phyloP scores from a whole-genome alignment of 2,113 vertebrate genomes.

The Drymodes brunneopygia region DNA sequence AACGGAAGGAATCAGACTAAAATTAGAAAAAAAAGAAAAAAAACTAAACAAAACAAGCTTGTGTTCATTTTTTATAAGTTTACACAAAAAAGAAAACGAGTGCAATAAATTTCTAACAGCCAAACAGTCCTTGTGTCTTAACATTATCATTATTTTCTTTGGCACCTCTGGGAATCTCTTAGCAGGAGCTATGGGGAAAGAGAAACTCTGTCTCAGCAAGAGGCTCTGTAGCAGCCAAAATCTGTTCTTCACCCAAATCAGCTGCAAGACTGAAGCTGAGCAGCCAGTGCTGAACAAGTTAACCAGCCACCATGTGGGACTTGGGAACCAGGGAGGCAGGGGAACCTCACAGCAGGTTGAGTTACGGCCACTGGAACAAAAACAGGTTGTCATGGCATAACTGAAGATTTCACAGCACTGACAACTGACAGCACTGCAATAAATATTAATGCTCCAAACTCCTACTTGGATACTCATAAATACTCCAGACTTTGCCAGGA shows the following conservation, averaged over 20 bases:
- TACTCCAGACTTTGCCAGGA: background rate
- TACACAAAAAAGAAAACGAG: background rate
- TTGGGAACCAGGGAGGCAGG: background rate
- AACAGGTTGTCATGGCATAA: background rate
- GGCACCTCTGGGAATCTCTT: constrained; percentile 21
- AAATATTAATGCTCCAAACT: constrained; percentile 7
- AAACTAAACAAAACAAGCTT: background rate
- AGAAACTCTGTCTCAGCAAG: constrained; percentile 24
- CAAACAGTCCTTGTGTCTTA: constrained; percentile 45
- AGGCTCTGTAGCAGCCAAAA: constrained; percentile 10
- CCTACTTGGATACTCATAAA: constrained; percentile 1
- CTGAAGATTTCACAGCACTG: constrained; percentile 16
- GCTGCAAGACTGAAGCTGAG: background rate
- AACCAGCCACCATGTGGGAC: background rate
- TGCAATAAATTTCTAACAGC: constrained; percentile 46
- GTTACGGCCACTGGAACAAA: constrained; percentile 22
- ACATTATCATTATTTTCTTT: constrained; percentile 65
- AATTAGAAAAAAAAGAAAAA: background rate
- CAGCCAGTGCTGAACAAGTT: background rate
- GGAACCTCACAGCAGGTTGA: background rate
- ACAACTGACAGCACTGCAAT: constrained; percentile 14
- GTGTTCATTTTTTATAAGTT: background rate
- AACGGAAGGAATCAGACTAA: background rate
- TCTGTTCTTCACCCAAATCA: constrained; percentile 13
- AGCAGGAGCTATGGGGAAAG: background rate